Percentiles rank a stretch among this genome's conserved stretches.
These are phyloP conservation scores for Cerastis rubricosa DNA, from an alignment of 2,888 invertebrate genomes.

Conservation along the genomic window DNA sequence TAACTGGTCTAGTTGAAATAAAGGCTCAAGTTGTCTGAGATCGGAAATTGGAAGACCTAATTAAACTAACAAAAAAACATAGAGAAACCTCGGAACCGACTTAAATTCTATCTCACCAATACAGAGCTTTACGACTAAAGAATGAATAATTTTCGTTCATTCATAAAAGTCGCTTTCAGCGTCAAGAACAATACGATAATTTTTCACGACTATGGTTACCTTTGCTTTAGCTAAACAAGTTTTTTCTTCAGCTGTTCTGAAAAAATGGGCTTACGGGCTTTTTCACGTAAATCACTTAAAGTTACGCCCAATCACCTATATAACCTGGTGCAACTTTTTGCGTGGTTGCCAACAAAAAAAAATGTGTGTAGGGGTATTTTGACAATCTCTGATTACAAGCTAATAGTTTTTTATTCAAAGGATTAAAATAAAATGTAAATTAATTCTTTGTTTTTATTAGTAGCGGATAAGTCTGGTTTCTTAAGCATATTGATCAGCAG, in stretches of 20 bases:
- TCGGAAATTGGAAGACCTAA: not conserved
- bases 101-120: not conserved
- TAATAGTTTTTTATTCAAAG: slow-evolving; percentile 39
- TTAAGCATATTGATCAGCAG: slow-evolving; percentile 22
- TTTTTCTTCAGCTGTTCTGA: not conserved
- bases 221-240: not conserved
- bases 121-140: not conserved
- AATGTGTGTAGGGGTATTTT: slow-evolving; percentile 17
- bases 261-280: slow-evolving; percentile 1
- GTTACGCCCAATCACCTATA: not conserved
- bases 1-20: not conserved
- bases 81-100: not conserved
- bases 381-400: slow-evolving; percentile 7
- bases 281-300: slow-evolving; percentile 4
- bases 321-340: slow-evolving; percentile 18
- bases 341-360: slow-evolving; percentile 26
- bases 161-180: not conserved
- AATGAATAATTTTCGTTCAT: not conserved
- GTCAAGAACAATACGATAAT: not conserved
- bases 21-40: not conserved
- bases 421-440: slow-evolving; percentile 55
- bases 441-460: slow-evolving; percentile 34
- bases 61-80: not conserved
- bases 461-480: slow-evolving; percentile 35
- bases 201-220: not conserved